Base-by-base conservation (phyloP, 1,140 invertebrate genomes). In the Drosophila malerkotliana region DNA sequence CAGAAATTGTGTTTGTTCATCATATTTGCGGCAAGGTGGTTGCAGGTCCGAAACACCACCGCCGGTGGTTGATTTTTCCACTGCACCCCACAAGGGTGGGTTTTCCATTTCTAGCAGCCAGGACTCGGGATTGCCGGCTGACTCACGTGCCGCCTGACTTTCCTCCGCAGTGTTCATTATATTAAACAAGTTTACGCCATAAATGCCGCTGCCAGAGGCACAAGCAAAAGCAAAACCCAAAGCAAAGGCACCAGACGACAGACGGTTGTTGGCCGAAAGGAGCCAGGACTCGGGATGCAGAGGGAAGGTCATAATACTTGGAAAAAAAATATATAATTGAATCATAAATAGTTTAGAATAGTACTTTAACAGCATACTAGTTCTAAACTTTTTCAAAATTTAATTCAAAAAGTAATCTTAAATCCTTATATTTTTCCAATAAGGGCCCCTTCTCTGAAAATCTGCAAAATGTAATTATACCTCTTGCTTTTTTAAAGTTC, bases 141-240 rank as follows among this genome's bases (percentile, higher is more conserved):
- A 85, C 78, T 87, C 83, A 87, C 82, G 82, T 85, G 81, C 82
- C 68, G 60, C 49, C 53, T 75, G 72, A 67, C 59, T 68, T 44
- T 55, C 55, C 54, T 49, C 47, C 77, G 73, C 73, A 69, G 77
- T 85, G 81, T 85, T 85, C 81, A 85, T 85, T 85, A 85, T 85
- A 87, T 85, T 87, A 85, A 85, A 85, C 81, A 85, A 85, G 81
- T 85, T 84, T 85, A 72, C 77, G 72, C 74, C 78, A 87, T 82
- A 81, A 87, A 87, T 77, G 82, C 79, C 71, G 78, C 66, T 68
- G 82, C 74, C 71, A 64, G 77, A 87, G 74, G 81, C 81, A 51
- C 26, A 66, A 84, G 53, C 12, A 37, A 10, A 14, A 41, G 39
- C n/a, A 18, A 44, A 44, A 44, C 9, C 41, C 14, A 41, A 18